Evolutionary conservation across 2,797 vertebrate genomes (phyloP), one percentile per base, ranked within the genome.

Genomic region (Macropodus opercularis): DNA sequence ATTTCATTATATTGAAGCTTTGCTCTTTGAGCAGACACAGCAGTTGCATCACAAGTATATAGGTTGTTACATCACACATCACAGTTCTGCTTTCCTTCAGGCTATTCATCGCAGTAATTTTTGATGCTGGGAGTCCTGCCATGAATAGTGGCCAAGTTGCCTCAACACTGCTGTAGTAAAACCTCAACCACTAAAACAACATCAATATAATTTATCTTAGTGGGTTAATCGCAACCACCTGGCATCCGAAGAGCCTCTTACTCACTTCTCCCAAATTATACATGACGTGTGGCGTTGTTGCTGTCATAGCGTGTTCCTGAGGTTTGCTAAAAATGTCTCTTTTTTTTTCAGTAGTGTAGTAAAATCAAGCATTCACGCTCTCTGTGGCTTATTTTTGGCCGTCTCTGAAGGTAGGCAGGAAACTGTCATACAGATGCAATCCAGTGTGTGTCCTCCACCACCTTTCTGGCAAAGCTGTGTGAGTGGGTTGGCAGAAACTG

Each of bases 401-500:
- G 51, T 41, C 61, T 77, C 54, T 35, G 18, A 61, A 85, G 47
- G 46, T 67, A 55, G 54, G 66, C 61, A 44, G 53, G 27, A 68
- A 74, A 81, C 53, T 72, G 74, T 79, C 76, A 77, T 60, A 34
- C 29, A 52, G 72, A 81, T 70, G 60, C 61, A 69, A 66, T 74
- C 69, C 81, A 55, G 36, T 62, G 64, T 67, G 69, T 67, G 68
- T 85, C 78, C 69, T 67, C 47, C 8, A 39, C 38, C 15, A 41
- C 56, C 50, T 81, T 81, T 78, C 64, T 77, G 72, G 74, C 62
- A 63, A 67, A 68, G 55, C 54, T 39, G 39, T 54, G 52, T 22
- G 69, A 85, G 74, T 78, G 83, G 61, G 81, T 77, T 82, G 87
- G 76, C 75, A 77, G 78, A 50, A 72, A 67, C 82, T 87, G 87